Base-by-base conservation (phyloP, 2,888 invertebrate species). In the Polymixis flavicincta region DNA sequence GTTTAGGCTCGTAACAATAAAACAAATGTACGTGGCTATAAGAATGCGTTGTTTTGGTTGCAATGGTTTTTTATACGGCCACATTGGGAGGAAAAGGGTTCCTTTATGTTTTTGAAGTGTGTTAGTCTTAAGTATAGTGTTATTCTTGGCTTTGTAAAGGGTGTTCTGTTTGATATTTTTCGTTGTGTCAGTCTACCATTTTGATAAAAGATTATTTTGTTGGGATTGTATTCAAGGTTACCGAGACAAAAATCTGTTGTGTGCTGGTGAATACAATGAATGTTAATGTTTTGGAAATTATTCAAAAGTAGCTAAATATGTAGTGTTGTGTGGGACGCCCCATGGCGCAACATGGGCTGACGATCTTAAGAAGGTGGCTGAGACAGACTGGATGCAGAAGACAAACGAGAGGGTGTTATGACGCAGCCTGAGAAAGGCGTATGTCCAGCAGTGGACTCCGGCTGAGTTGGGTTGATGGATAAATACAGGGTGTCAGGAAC, bases 1-100 rank as follows among this genome's bases (percentile, higher is more conserved):
- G 68, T 84, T 85, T 84, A 81, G 80, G 68, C 68, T 81, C 83
- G 60, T 86, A 85, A 84, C 78, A 89, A 86, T 89, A 88, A 86
- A 89, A 87, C 80, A 82, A 75, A 89, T 88, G 81, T 85, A 80
- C 83, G 82, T 69, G 79, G 78, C 54, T 71, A 80, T 87, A 80
- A 75, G 83, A 80, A 85, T 78, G 69, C 78, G 68, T 78, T 85
- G 89, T 88, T 87, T 81, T 86, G 80, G 77, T 82, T 87, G 83
- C 82, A 82, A 85, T 87, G 68, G 72, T 76, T 88, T 87, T 88
- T 87, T 87, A 77, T 87, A 81, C 63, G 19, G 69, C 50, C 68
- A 61, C 64, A 88, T 76, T 74, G 76, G 42, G 59, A 71, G 61
- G 25, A 50, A 82, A 84, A 78, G 80, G 77, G 74, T 80, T 82